These are phyloP conservation scores for Rhorus exstirpatorius DNA, from an alignment of 2,888 invertebrate species.

Conservation along the genomic window DNA sequence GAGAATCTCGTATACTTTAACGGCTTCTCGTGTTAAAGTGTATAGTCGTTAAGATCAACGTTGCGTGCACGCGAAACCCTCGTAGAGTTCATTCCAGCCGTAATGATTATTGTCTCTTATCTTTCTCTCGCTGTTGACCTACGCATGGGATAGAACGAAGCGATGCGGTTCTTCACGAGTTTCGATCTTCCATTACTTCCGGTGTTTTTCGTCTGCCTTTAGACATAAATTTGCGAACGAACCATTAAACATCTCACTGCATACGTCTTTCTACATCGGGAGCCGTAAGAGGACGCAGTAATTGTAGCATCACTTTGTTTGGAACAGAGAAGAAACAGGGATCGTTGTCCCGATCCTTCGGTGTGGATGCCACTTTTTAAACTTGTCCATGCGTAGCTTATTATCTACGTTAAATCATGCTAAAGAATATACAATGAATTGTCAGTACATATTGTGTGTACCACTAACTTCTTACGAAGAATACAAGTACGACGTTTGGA, in stretches of 20 bases:
- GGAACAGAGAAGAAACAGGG: slow-evolving; percentile 1
- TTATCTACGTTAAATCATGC: slow-evolving; percentile 31
- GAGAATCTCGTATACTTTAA: slow-evolving; percentile 33
- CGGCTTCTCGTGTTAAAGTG: slow-evolving; percentile 22
- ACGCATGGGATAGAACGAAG: background rate
- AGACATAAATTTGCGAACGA: slow-evolving; percentile 2
- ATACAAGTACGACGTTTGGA: no score
- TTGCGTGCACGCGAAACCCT: slow-evolving; percentile 48
- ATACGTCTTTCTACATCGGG: background rate
- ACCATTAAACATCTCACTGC: slow-evolving; percentile 14
- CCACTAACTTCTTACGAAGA: no score
- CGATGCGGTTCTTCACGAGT: slow-evolving; percentile 25
- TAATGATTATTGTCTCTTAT: background rate
- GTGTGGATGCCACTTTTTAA: slow-evolving; percentile 15
- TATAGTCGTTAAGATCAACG: slow-evolving; percentile 46
- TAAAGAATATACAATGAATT: no score
- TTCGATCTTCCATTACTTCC: slow-evolving; percentile 49
- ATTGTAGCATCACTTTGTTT: slow-evolving; percentile 4
- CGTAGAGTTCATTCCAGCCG: slow-evolving; percentile 10
- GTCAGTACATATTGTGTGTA: no score
- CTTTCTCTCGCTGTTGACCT: slow-evolving; percentile 6
- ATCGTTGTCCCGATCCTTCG: slow-evolving; percentile 15
- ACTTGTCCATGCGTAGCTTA: slow-evolving; percentile 3
- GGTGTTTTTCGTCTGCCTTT: slow-evolving; percentile 31
- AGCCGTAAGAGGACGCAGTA: background rate